These are phyloP conservation scores for Scolopax rusticola DNA, from an alignment of 2,797 vertebrate genomes.

Conservation along the genomic window DNA sequence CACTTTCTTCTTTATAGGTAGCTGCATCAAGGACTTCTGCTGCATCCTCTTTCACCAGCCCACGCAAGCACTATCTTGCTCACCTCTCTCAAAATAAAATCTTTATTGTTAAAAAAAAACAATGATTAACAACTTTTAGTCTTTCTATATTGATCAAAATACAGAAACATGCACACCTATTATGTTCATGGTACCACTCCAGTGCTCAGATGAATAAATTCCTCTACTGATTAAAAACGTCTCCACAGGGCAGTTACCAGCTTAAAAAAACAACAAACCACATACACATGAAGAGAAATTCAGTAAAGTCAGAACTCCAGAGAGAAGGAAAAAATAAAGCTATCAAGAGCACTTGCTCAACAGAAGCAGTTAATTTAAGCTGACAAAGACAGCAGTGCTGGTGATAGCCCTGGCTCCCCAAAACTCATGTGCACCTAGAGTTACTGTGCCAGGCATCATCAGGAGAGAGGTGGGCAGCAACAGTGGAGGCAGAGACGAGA, in stretches of 20 bases:
- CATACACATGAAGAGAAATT: background rate
- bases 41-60: background rate
- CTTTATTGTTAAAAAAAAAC: background rate
- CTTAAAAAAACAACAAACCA: background rate
- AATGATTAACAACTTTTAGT: background rate
- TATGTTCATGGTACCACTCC: background rate
- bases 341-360: background rate
- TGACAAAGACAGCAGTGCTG: accelerated
- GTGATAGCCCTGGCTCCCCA: background rate
- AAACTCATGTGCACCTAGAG: background rate
- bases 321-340: background rate
- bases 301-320: background rate
- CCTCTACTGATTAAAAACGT: background rate
- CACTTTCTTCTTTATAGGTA: background rate
- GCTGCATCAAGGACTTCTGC: background rate
- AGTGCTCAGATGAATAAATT: background rate
- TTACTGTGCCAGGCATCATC: background rate
- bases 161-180: background rate
- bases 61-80: background rate
- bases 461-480: background rate
- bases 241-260: background rate
- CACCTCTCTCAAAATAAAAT: background rate
- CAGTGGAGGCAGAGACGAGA: background rate
- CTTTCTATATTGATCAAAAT: background rate
- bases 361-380: background rate